phyloP scores from a whole-genome alignment of 1,140 invertebrate species.

The Pollicipes pollicipes region DNA sequence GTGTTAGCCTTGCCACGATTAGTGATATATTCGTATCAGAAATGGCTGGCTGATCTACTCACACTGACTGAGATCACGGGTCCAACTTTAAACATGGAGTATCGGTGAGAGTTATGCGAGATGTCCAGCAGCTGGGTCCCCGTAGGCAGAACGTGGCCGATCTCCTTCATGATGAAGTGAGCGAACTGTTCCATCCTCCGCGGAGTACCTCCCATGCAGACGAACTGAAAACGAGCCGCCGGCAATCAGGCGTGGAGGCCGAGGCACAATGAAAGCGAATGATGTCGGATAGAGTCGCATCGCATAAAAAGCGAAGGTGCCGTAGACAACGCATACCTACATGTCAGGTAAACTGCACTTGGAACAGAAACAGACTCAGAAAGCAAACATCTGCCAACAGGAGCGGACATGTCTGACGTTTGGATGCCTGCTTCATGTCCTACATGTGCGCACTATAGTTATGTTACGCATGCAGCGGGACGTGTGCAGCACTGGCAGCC shows the following conservation, averaged over 20 bases:
- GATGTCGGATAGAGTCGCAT: slow-evolving; percentile 32
- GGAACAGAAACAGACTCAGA: slow-evolving; percentile 1
- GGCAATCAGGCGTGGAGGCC: too few relatives aligned
- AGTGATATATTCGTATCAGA: too few relatives aligned
- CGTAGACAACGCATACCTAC: slow-evolving; percentile 9
- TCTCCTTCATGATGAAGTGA: slow-evolving; percentile 69
- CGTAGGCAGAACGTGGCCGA: slow-evolving; percentile 69
- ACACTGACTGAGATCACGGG: slow-evolving; percentile 78
- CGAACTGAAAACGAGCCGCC: slow-evolving; percentile 36
- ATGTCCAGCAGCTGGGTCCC: slow-evolving; percentile 75
- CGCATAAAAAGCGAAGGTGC: slow-evolving; percentile 41
- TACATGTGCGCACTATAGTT: too few relatives aligned
- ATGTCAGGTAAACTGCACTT: slow-evolving; percentile 5
- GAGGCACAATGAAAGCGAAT: too few relatives aligned
- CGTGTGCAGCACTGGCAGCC: too few relatives aligned
- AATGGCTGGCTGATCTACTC: slow-evolving; percentile 40
- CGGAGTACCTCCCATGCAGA: slow-evolving; percentile 88
- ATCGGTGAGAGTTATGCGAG: slow-evolving; percentile 77
- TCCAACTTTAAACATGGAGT: slow-evolving; percentile 95
- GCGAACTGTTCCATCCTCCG: slow-evolving; percentile 88
- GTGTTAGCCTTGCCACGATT: too few relatives aligned
- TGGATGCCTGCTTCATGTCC: too few relatives aligned
- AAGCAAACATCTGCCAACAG: not conserved
- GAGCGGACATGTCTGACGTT: too few relatives aligned
- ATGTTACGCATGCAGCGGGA: too few relatives aligned